Base-by-base conservation (phyloP, 2,797 vertebrate species). In the Onychomys leucogaster region DNA sequence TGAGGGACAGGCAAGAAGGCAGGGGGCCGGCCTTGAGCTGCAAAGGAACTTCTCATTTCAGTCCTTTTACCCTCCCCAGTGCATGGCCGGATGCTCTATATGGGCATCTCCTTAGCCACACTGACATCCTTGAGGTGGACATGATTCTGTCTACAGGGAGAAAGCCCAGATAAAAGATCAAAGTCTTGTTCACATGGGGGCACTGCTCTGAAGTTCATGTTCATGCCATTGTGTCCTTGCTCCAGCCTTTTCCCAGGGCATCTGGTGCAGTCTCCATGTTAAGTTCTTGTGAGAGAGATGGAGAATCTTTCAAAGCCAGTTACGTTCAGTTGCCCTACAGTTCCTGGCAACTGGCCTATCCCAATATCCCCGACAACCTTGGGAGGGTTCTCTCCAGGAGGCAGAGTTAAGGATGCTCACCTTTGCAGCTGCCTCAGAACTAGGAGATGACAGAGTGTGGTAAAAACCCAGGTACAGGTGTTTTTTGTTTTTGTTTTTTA, bases 401-500 rank as follows among this genome's bases (percentile, higher is more conserved):
- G 25, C n/a, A 23, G 67, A 52, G 76, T 21, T 27, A 27, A 61
- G 46, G 46, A 29, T 49, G 65, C 41, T n/a, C 17, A 41, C 8
- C 14, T 85, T 19, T 37, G 29, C 11, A 7, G 61, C 17, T 16
- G 57, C 71, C 55, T 67, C 37, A 5, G 94, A 80, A 17, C n/a
- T 37, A 8, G 81, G 46, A 84, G 59, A 46, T 2, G 57, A 25
- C 19, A 17, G 5, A 4, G 2, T 3, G 17, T 41, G 55, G 3
- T 16, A 77, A 78, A 91, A 43, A 63, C 37, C 49, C 82, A 63
- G 41, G 10, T 29, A 6, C 8, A 92, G 32, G 21, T 17, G 14
- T 85, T 92, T 83, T 82, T 83, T 85, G 59, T 43, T 83, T 75
- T 75, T 11, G 12, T 85, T 92, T 83, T 83, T 86, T 59, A 75